Percentiles rank a stretch among this genome's conserved stretches.
These are phyloP conservation scores for Clarias fuscus DNA, from an alignment of 2,797 vertebrate species.

Conservation along the genomic window DNA sequence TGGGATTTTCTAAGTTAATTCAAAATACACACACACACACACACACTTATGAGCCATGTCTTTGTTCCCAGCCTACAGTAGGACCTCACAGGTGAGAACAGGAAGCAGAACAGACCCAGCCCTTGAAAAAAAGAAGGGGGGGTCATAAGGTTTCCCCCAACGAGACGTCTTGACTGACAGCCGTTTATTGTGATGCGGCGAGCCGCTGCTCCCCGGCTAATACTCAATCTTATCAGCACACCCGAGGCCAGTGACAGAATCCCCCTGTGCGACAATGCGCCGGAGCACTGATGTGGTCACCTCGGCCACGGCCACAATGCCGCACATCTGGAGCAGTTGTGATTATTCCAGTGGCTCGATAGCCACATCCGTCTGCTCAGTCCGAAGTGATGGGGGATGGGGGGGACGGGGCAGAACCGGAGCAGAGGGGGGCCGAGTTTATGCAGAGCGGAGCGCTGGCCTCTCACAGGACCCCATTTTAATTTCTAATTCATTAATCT, in stretches of 20 bases:
- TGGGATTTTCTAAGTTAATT: background rate
- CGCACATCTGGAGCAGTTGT: slow-evolving; percentile 43
- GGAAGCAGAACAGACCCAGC: slow-evolving; percentile 20
- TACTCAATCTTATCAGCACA: slow-evolving; percentile 53
- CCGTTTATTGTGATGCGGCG: slow-evolving; percentile 50
- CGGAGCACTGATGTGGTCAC: slow-evolving; percentile 35
- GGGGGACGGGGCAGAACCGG: background rate
- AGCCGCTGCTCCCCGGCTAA: slow-evolving; percentile 42
- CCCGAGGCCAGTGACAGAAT: slow-evolving; percentile 40
- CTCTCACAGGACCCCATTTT: slow-evolving; percentile 56
- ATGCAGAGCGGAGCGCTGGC: slow-evolving; percentile 39
- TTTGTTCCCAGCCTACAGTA: background rate
- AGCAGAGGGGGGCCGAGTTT: slow-evolving; percentile 31
- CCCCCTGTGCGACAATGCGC: slow-evolving; percentile 27
- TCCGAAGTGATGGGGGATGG: background rate
- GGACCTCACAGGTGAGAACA: slow-evolving; percentile 6
- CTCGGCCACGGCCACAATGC: slow-evolving; percentile 38
- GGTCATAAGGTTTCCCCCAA: slow-evolving; percentile 43
- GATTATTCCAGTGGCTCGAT: slow-evolving; percentile 48
- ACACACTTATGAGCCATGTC: background rate
- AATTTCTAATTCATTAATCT: slow-evolving; percentile 62
- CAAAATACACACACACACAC: background rate
- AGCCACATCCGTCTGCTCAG: slow-evolving; percentile 18
- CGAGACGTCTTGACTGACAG: slow-evolving; percentile 55
- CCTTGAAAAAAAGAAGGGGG: slow-evolving; percentile 24